Evolutionary conservation across 2,888 invertebrate genomes (phyloP).

Genomic region (Lacanobia wlatinum): DNA sequence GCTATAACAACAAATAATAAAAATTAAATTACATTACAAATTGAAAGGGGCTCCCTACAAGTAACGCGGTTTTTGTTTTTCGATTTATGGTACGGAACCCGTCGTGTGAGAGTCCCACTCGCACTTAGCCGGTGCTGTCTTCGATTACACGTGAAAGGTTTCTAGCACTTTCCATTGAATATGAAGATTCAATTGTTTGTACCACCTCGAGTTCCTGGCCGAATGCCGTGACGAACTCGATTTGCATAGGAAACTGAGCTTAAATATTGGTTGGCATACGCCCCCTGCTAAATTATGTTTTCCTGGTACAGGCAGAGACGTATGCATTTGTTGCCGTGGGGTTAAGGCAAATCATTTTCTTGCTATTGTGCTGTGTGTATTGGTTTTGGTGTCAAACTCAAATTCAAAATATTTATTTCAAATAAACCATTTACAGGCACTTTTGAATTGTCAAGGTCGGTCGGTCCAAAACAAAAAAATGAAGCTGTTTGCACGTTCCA

Average conservation of each 20-base stretch:
- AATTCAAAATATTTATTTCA: too few relatives aligned
- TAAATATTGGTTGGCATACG: constrained; percentile 74
- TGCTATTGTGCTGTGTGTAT: constrained; percentile 28
- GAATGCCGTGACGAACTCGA: constrained; percentile 77
- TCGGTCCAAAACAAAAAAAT: too few relatives aligned
- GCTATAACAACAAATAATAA: too few relatives aligned
- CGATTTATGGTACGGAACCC: too few relatives aligned
- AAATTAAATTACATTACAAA: too few relatives aligned
- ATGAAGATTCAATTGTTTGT: constrained; percentile 67
- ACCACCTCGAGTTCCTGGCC: constrained; percentile 50
- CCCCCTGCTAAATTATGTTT: constrained; percentile 72
- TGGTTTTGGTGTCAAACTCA: too few relatives aligned
- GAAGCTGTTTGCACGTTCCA: too few relatives aligned
- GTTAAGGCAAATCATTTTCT: constrained; percentile 53
- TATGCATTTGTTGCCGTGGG: constrained; percentile 61
- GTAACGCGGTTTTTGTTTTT: too few relatives aligned
- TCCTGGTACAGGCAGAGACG: constrained; percentile 70
- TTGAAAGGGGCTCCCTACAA: too few relatives aligned
- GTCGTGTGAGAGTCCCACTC: too few relatives aligned
- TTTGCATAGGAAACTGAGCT: constrained; percentile 81
- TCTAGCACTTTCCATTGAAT: constrained; percentile 42
- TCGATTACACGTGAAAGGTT: constrained; percentile 55
- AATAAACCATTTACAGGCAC: too few relatives aligned
- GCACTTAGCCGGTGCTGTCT: constrained; percentile 27
- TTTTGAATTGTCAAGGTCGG: too few relatives aligned